phyloP scores from a whole-genome alignment of 2,888 invertebrate genomes.

The Tineola bisselliella region DNA sequence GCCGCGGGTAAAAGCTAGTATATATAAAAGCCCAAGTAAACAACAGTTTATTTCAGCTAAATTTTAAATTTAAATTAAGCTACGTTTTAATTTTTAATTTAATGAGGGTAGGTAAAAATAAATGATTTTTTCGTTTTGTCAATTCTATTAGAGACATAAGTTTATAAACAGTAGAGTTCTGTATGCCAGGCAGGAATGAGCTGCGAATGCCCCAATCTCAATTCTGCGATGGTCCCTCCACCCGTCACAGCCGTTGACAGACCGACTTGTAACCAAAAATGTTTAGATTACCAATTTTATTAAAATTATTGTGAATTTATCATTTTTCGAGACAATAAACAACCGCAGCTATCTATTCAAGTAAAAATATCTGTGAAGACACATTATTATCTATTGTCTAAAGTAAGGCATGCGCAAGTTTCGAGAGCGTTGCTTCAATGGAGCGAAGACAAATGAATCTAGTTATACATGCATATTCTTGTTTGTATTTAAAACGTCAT shows the following conservation, averaged over 20 bases:
- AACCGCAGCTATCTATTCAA: background rate
- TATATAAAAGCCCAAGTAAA: no score
- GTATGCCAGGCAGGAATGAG: constrained; percentile 4
- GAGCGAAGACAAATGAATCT: background rate
- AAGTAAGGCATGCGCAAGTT: constrained; percentile 1
- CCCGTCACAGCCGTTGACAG: background rate
- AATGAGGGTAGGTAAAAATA: no score
- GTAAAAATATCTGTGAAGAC: background rate
- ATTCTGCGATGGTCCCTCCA: constrained; percentile 9
- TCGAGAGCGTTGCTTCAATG: background rate
- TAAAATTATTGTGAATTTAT: no score
- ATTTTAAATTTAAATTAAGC: no score
- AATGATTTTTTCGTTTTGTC: no score
- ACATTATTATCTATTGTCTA: constrained; percentile 3
- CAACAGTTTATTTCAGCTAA: no score
- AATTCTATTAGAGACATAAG: background rate
- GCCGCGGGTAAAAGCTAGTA: no score
- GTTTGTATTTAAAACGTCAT: background rate
- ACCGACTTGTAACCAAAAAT: background rate
- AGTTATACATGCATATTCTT: background rate
- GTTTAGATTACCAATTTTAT: no score
- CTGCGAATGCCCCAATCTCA: constrained; percentile 13
- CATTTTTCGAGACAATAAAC: no score
- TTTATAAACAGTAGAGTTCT: background rate
- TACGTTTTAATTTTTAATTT: no score